Evolutionary conservation across 1,140 invertebrate species (phyloP), one percentile per base, ranked within the genome.

Genomic region (Drosophila repletoides): DNA sequence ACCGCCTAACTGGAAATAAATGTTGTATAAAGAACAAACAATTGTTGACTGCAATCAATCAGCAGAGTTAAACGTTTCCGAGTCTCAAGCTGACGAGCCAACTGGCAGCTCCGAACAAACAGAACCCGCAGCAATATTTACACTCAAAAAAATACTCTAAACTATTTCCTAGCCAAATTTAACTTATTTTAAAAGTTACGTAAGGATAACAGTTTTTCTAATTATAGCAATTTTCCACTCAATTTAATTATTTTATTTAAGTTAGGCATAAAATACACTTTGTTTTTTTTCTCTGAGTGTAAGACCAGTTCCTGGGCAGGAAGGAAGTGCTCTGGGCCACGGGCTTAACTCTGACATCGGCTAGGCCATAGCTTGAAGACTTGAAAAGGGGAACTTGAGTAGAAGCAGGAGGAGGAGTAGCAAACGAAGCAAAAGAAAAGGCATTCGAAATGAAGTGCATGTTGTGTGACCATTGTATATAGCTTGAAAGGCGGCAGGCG

Each of bases 31-130:
- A 73, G 80, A 73, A 86, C 76, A 80, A 86, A 86, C 81, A 86
- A 86, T 86, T 86, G 80, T 77, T 86, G 80, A 86, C 80, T 76
- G 80, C 80, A 86, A 86, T 86, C 80, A 86, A 86, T 86, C 80
- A 86, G 77, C 72, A 75, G 76, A 87, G 72, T 86, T 86, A 86
- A 86, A 86, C 76, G 81, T 52, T 86, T 86, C 72, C 80, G 75
- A 66, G 59, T 33, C 53, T 36, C 31, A 6, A 40, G 19, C 40
- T 59, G 52, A 69, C 60, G 52, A 61, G 26, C 59, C 68, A 31
- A 52, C 49, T 58, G 53, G 28, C 55, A 49, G 24, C 24, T 24
- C 17, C 33, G 43, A 38, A 3, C 48, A 24, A 17, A 4, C 15
- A 24, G 14, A 26, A 22, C 38, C 38, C 19, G 5, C 10, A 45